A percentile compares a stretch with the other conserved stretches of the same genome.
These are phyloP conservation scores for Dendrophyllia cribrosa DNA, from an alignment of 64 coral and sea anemone species.

Conservation along the genomic window DNA sequence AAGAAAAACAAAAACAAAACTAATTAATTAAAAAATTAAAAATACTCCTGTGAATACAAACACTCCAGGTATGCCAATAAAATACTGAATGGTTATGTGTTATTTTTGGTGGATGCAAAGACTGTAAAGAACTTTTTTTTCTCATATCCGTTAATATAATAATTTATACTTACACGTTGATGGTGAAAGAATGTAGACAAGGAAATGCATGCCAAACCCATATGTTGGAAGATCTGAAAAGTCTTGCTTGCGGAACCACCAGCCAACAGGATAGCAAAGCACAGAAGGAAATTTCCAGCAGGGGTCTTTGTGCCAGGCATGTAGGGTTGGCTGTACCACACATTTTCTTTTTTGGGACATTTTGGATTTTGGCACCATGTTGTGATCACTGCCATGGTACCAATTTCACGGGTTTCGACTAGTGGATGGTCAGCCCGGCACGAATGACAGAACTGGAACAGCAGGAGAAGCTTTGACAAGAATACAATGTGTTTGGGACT, in stretches of 20 bases:
- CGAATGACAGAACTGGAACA: background rate
- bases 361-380: background rate
- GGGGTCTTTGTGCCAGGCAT: background rate
- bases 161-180: conserved; percentile 7
- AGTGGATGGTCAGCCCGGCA: background rate
- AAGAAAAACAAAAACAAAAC: too few species aligned
- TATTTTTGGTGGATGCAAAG: too few species aligned
- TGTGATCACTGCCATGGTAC: too few species aligned
- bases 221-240: background rate
- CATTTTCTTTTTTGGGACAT: background rate
- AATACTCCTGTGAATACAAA: too few species aligned
- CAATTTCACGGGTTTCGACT: background rate
- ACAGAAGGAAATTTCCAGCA: conserved; percentile 25
- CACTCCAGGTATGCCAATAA: too few species aligned
- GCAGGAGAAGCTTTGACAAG: background rate
- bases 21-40: too few species aligned
- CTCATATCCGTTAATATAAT: background rate
- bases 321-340: conserved; percentile 22
- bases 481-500: background rate
- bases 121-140: too few species aligned
- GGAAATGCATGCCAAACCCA: conserved; percentile 9
- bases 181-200: conserved; percentile 4
- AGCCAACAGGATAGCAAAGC: conserved; percentile 12
- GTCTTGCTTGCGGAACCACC: conserved; percentile 3
- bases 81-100: too few species aligned